Conservation (phyloP, 2,888 invertebrate species). For the Parnassius glacialis region DNA sequence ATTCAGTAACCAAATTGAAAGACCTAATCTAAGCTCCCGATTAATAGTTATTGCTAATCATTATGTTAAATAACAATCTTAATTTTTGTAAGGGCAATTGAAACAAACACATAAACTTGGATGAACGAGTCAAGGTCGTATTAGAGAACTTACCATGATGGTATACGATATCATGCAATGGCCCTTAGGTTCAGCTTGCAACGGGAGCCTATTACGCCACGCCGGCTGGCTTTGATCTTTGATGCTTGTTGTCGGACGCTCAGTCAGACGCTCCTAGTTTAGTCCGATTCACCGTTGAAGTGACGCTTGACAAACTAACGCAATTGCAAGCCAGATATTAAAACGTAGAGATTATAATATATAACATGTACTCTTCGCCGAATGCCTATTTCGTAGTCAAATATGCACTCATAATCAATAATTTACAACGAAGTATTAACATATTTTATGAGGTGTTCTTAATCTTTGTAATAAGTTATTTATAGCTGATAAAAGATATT, state of each 20-base stretch:
- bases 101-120: neutral
- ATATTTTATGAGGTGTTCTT: too few species aligned
- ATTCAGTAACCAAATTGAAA: too few species aligned
- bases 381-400: conserved; percentile 31
- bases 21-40: too few species aligned
- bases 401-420: conserved; percentile 31
- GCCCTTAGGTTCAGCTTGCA: conserved; percentile 34
- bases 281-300: conserved; percentile 37
- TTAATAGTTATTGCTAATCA: too few species aligned
- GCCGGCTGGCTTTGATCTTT: conserved; percentile 59
- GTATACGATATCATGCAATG: conserved; percentile 49
- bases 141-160: conserved; percentile 50
- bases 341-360: too few species aligned
- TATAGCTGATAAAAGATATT: too few species aligned
- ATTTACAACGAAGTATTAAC: too few species aligned
- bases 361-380: too few species aligned
- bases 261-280: conserved; percentile 29
- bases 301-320: conserved; percentile 54
- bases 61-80: too few species aligned
- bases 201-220: conserved; percentile 54
- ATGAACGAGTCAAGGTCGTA: conserved; percentile 42
- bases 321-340: conserved; percentile 46
- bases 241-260: conserved; percentile 45
- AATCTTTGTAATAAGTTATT: too few species aligned
- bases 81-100: neutral